Evolutionary conservation across 2,888 invertebrate genomes (phyloP), one percentile per base, ranked within the genome.

Genomic region (Thalpophila matura): DNA sequence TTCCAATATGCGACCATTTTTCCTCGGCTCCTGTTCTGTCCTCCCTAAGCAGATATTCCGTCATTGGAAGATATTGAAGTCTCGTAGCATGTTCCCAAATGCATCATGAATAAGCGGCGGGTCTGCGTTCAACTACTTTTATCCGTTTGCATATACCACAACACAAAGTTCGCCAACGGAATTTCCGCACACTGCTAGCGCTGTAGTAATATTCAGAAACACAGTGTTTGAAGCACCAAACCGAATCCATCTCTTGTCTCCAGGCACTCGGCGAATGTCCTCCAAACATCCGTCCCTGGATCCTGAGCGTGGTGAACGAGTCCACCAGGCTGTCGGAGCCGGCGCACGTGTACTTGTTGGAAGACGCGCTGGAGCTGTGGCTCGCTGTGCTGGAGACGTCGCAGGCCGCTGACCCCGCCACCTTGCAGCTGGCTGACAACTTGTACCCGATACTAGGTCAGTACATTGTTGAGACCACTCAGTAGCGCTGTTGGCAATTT

Each of bases 281-380:
- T 4, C 94, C 95, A 1, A 95, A 91, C 82, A 92, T 97, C 79
- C 95, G 96, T 16, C 96, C 96, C 6, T 97, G 97, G 93, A 94
- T 97, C 18, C 90, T 97, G 63, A 88, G 88, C 65, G 94, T 95
- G 1, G 89, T 95, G 47, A 89, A 91, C 81, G 95, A 95, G 67
- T 91, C 95, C 58, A 98, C 98, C 0, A 97, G 98, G 83, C 95
- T 97, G 0, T 95, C 96, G 67, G 97, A 98, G 85, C 96, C 97
- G 55, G 96, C 97, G 0, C 98, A 98, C 88, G 97, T 99, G 53
- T 99, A 99, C 89, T 95, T 99, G 51, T 92, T 99, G 77, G 99
- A 99, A 90, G 99, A 99, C 87, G 99, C 98, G 2, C 93, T 99
- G 35, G 98, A 98, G 77, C 95, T 99, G 61, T 99, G 99, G 99